Conservation (phyloP, 2,797 vertebrate species). For the Pristis pectinata region DNA sequence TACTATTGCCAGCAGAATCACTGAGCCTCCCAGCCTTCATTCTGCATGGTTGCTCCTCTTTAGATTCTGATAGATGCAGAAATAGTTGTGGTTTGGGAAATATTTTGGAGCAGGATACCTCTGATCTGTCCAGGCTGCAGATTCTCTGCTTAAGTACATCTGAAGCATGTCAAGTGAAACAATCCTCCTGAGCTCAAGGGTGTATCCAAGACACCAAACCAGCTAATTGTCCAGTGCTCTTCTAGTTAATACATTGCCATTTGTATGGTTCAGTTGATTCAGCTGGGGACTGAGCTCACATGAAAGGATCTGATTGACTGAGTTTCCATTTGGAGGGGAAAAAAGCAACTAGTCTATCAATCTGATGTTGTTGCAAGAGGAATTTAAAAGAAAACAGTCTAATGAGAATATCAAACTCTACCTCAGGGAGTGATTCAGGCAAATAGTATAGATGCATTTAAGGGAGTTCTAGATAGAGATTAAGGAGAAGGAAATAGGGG, state of each 20-base stretch:
- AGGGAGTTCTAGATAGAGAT: not conserved
- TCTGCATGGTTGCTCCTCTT: not conserved
- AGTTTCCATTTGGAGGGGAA: not conserved
- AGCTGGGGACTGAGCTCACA: not conserved
- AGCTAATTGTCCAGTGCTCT: too few species aligned
- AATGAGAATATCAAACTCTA: not conserved
- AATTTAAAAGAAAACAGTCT: not conserved
- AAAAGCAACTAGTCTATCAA: not conserved
- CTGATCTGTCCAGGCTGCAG: not conserved
- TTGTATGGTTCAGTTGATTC: not conserved
- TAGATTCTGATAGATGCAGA: not conserved
- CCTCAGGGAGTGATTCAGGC: not conserved
- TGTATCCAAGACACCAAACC: too few species aligned
- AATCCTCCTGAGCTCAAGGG: too few species aligned
- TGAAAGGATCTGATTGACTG: not conserved
- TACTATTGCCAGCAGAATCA: not conserved
- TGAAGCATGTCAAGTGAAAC: too few species aligned
- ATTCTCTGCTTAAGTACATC: not conserved
- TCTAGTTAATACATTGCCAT: not conserved
- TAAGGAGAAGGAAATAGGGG: not conserved
- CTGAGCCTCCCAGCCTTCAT: not conserved
- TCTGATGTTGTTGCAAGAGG: not conserved
- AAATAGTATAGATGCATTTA: not conserved
- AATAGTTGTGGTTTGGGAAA: not conserved
- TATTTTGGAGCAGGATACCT: not conserved